These are phyloP conservation scores for Chionomys nivalis DNA, from an alignment of 2,113 vertebrate species.

Conservation along the genomic window DNA sequence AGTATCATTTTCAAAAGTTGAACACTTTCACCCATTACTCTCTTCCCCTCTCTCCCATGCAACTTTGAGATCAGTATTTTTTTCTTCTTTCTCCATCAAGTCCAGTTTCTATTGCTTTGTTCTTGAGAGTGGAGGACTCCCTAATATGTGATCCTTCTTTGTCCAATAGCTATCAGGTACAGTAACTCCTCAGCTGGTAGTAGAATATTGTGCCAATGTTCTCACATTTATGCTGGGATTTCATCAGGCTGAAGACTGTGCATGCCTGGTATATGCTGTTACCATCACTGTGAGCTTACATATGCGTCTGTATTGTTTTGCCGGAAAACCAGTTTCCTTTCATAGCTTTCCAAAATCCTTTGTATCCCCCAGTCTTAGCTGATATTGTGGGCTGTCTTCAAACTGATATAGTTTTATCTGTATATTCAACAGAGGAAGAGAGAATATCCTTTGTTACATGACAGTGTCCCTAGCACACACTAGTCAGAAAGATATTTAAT, in stretches of 20 bases:
- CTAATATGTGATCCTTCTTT: background rate
- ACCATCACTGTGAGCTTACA: background rate
- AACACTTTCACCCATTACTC: background rate
- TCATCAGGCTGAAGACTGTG: too few relatives aligned
- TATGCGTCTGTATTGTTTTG: background rate
- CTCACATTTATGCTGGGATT: background rate
- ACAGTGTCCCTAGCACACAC: background rate
- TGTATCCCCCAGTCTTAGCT: background rate
- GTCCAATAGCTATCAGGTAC: background rate
- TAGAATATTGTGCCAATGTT: background rate
- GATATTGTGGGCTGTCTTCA: background rate
- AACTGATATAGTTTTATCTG: background rate
- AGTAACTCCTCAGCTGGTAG: background rate
- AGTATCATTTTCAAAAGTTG: background rate
- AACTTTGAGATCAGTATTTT: background rate
- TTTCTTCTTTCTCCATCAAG: background rate
- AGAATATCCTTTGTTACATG: background rate
- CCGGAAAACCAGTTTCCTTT: background rate
- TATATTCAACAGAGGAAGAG: too few relatives aligned
- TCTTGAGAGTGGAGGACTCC: too few relatives aligned
- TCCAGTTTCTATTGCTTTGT: background rate
- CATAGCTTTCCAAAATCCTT: background rate
- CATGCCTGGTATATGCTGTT: accelerated
- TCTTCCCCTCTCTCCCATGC: background rate
- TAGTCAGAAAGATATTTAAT: background rate